Evolutionary conservation across 1,140 invertebrate genomes (phyloP).

Genomic region (Drosophila pallidifrons): DNA sequence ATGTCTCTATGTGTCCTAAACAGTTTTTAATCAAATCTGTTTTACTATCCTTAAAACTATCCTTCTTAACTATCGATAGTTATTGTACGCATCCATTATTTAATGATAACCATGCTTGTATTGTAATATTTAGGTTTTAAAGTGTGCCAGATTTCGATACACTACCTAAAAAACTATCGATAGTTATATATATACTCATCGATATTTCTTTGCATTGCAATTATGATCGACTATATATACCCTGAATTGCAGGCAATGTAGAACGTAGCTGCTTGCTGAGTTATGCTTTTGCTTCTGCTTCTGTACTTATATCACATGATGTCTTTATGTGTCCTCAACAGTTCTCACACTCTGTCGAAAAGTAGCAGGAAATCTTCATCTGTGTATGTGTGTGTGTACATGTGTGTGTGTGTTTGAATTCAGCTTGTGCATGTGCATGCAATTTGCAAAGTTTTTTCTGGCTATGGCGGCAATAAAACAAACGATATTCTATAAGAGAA

Average conservation of each 20-base stretch:
- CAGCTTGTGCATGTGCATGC: conserved; percentile 46
- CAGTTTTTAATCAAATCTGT: neutral
- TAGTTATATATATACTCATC: too few species aligned
- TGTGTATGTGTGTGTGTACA: conserved; percentile 20
- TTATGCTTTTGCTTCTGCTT: neutral
- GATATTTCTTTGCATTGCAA: neutral
- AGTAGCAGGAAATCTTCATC: neutral
- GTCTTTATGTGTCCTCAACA: conserved; percentile 23
- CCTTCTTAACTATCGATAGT: too few species aligned
- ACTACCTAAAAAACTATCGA: too few species aligned
- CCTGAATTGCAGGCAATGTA: neutral
- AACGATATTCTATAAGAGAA: conserved; percentile 76
- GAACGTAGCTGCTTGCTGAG: neutral
- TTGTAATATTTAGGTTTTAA: too few species aligned
- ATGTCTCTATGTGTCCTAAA: conserved; percentile 26
- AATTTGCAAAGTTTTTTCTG: conserved; percentile 70
- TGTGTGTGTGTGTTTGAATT: conserved; percentile 4
- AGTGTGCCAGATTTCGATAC: too few species aligned
- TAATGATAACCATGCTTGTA: too few species aligned
- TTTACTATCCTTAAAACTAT: too few species aligned
- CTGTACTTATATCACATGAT: conserved; percentile 29
- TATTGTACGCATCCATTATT: too few species aligned
- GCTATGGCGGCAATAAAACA: conserved; percentile 72
- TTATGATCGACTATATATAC: neutral
- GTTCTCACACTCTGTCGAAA: conserved; percentile 1